These are phyloP conservation scores for Amblyopsis rosae DNA, from an alignment of 2,113 vertebrate genomes.

Conservation along the genomic window DNA sequence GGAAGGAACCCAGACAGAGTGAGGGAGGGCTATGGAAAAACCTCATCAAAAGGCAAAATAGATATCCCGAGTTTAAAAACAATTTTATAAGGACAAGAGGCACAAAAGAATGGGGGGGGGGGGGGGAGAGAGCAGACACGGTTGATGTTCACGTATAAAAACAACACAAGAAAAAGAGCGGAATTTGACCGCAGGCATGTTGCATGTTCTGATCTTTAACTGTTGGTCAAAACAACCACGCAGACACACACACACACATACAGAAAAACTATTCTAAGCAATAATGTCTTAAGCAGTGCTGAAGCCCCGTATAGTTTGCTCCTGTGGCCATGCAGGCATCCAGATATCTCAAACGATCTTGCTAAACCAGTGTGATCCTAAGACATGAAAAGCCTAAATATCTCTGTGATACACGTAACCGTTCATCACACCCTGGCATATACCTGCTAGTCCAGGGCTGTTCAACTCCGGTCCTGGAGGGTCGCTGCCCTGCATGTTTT, in stretches of 20 bases:
- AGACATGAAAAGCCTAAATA: slow-evolving; percentile 30
- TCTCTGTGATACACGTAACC: slow-evolving; percentile 17
- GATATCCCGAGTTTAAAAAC: slow-evolving; percentile 64
- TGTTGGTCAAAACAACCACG: slow-evolving; percentile 62
- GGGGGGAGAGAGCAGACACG: not conserved
- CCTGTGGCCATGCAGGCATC: slow-evolving; percentile 35
- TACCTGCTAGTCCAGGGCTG: too few species aligned
- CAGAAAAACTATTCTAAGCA: slow-evolving; percentile 57
- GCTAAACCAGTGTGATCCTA: slow-evolving; percentile 16
- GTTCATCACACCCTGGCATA: too few species aligned
- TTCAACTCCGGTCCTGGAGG: too few species aligned
- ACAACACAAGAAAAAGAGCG: slow-evolving; percentile 40
- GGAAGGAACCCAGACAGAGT: slow-evolving; percentile 27
- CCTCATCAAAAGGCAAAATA: slow-evolving; percentile 63
- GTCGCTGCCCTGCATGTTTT: too few species aligned
- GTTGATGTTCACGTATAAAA: slow-evolving; percentile 49
- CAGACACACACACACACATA: slow-evolving; percentile 8
- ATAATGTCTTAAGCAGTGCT: slow-evolving; percentile 69
- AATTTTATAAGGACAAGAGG: slow-evolving; percentile 66
- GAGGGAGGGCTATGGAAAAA: slow-evolving; percentile 44
- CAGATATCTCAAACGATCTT: slow-evolving; percentile 41
- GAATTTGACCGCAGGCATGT: slow-evolving; percentile 57
- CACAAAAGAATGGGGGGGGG: slow-evolving; percentile 34
- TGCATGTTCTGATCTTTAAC: slow-evolving; percentile 66
- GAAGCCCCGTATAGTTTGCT: slow-evolving; percentile 38